Conservation (phyloP, 2,888 invertebrate species). For the Mimachlamys varia region DNA sequence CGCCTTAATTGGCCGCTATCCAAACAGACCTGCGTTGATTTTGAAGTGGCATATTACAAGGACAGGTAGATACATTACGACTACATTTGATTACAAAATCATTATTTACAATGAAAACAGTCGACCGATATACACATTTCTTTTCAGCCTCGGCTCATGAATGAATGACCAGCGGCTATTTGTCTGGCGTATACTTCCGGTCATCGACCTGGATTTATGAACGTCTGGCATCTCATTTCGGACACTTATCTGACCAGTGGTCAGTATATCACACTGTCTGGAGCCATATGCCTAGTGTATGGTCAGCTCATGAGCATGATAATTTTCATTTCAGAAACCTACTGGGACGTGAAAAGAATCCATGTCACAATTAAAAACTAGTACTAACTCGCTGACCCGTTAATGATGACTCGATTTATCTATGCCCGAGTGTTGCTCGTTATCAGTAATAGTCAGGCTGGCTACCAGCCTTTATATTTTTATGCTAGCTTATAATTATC, state of each 20-base stretch:
- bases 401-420: not conserved
- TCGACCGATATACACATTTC: not conserved
- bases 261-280: constrained; percentile 16
- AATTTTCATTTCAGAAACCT: not conserved
- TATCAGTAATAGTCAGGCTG: too few relatives aligned
- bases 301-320: not conserved
- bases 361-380: not conserved
- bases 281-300: not conserved
- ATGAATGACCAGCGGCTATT: constrained; percentile 19
- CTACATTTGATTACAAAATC: constrained; percentile 1
- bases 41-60: not conserved
- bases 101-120: not conserved
- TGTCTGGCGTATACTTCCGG: constrained; percentile 34
- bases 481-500: too few relatives aligned
- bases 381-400: not conserved
- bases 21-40: not conserved
- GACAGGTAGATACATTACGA: not conserved
- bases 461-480: too few relatives aligned
- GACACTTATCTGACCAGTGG: not conserved
- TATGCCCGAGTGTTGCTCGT: too few relatives aligned
- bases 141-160: not conserved
- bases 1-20: not conserved
- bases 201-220: constrained; percentile 29
- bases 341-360: not conserved
- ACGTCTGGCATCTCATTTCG: not conserved